Evolutionary conservation across 2,888 invertebrate genomes (phyloP).

Genomic region (Rhagium mordax): DNA sequence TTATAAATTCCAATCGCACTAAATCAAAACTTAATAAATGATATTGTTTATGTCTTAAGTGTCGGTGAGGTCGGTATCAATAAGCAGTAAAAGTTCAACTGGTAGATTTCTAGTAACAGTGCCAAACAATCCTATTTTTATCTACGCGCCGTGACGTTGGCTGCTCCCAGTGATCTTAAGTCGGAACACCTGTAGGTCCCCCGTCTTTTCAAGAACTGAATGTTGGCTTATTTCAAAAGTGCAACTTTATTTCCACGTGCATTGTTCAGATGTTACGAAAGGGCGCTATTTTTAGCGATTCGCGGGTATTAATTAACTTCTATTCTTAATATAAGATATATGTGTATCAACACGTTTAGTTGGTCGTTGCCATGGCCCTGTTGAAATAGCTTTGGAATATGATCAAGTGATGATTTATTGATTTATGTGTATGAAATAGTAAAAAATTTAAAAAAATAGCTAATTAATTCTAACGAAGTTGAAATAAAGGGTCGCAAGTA

Average conservation of each 20-base stretch:
- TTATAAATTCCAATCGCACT: not conserved
- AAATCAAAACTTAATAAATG: not conserved
- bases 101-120: slow-evolving; percentile 61
- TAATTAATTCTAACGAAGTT: too few species aligned
- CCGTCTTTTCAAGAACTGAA: slow-evolving; percentile 15
- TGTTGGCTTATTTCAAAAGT: slow-evolving; percentile 18
- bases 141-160: slow-evolving; percentile 60
- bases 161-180: slow-evolving; percentile 37
- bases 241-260: slow-evolving; percentile 28
- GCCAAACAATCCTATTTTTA: slow-evolving; percentile 68
- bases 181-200: slow-evolving; percentile 44
- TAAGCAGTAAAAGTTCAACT: slow-evolving; percentile 60
- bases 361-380: slow-evolving; percentile 13
- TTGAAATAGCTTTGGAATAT: not conserved
- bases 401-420: too few species aligned
- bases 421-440: too few species aligned
- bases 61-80: slow-evolving; percentile 52
- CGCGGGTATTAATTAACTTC: slow-evolving; percentile 10
- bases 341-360: slow-evolving; percentile 8
- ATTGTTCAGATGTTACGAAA: slow-evolving; percentile 22
- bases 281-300: slow-evolving; percentile 9
- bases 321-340: slow-evolving; percentile 18
- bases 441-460: too few species aligned
- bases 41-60: slow-evolving; percentile 22
- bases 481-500: not conserved